phyloP scores from a whole-genome alignment of 2,113 vertebrate genomes.

The Heloderma charlesbogerti region DNA sequence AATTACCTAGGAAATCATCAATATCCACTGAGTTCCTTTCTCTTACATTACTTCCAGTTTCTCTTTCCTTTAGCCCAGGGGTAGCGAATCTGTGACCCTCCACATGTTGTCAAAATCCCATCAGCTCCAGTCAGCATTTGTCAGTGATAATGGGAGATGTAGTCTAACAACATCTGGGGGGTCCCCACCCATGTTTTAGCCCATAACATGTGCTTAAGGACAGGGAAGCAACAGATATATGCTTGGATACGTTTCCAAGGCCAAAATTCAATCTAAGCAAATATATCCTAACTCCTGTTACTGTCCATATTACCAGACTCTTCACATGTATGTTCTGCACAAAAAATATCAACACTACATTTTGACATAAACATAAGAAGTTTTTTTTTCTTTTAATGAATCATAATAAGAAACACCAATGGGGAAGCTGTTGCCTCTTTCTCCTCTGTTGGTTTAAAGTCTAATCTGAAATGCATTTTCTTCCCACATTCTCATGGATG shows the following conservation, averaged over 20 bases:
- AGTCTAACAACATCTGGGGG: too few relatives aligned
- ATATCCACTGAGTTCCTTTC: not conserved
- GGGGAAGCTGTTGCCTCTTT: not conserved
- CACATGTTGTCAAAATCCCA: too few relatives aligned
- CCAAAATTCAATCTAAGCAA: not conserved
- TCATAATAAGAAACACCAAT: not conserved
- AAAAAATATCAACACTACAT: not conserved
- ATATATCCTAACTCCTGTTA: not conserved
- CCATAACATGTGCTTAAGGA: not conserved
- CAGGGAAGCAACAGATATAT: not conserved
- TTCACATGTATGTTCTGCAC: not conserved
- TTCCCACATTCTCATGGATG: not conserved
- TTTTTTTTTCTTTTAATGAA: not conserved
- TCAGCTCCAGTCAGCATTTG: too few relatives aligned
- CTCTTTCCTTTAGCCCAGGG: too few relatives aligned
- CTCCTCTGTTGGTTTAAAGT: not conserved
- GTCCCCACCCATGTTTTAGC: not conserved
- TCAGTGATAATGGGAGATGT: too few relatives aligned
- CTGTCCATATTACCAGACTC: not conserved
- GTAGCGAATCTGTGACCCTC: too few relatives aligned
- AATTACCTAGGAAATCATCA: not conserved
- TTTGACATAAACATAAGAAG: not conserved
- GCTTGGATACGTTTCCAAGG: not conserved
- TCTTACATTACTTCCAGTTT: not conserved
- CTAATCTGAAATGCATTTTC: slow-evolving; percentile 23